Evolutionary conservation across 35 echinoderm and acorn worm species (phyloP).

Genomic region (Strongylocentrotus purpuratus): DNA sequence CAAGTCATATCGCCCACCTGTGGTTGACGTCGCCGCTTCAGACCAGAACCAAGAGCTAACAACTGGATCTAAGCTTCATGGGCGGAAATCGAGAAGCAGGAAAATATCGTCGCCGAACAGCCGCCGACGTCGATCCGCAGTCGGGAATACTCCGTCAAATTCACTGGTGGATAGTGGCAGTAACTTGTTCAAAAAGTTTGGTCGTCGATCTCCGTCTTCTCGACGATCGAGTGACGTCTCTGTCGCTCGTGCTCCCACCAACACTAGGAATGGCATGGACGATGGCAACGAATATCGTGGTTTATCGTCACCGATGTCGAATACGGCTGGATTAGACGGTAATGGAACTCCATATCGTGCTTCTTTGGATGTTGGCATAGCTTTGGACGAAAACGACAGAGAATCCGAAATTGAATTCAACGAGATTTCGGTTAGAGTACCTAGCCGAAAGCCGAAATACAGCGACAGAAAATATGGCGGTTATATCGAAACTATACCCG

Average conservation of each 20-base stretch:
- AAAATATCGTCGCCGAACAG: neutral
- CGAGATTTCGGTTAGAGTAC: constrained; percentile 19
- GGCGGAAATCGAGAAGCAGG: neutral
- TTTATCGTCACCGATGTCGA: neutral
- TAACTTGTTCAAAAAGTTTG: constrained; percentile 6
- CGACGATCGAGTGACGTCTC: neutral
- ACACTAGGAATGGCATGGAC: neutral
- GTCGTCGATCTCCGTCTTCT: neutral
- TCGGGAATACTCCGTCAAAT: neutral
- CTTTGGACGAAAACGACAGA: neutral
- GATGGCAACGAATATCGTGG: neutral
- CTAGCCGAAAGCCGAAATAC: neutral
- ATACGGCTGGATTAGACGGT: neutral
- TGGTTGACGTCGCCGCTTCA: neutral
- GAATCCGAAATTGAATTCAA: constrained; percentile 8
- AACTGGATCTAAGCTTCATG: neutral
- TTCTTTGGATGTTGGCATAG: neutral
- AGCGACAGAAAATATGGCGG: constrained; percentile 10
- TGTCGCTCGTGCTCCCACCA: neutral
- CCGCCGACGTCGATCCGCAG: neutral
- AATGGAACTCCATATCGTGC: neutral
- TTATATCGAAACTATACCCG: constrained; percentile 28
- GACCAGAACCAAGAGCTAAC: neutral
- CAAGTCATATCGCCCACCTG: neutral
- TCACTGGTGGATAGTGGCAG: neutral